Conservation (phyloP, 64 coral and sea anemone species). For the Actinia equina region DNA sequence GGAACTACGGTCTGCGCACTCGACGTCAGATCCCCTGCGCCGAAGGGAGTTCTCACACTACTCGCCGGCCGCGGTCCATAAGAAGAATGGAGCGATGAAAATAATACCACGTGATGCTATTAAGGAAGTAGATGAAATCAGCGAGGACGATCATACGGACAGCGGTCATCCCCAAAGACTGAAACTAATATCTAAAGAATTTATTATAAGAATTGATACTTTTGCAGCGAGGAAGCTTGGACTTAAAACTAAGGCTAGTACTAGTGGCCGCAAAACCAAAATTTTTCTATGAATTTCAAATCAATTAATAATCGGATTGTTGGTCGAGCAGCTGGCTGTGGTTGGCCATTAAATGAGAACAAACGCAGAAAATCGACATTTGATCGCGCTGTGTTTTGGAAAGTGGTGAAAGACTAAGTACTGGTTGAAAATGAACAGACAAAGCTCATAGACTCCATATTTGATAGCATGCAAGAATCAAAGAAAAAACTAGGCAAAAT, state of each 20-base stretch:
- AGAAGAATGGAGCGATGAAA: conserved; percentile 63
- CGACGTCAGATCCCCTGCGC: conserved; percentile 1
- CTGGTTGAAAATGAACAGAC: background rate
- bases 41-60: background rate
- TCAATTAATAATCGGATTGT: background rate
- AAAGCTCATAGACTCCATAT: background rate
- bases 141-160: background rate
- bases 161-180: background rate
- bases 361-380: background rate
- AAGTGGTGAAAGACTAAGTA: background rate
- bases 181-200: background rate
- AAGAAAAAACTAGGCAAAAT: background rate
- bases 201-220: too few species aligned
- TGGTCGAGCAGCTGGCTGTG: background rate
- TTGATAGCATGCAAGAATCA: background rate
- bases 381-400: background rate
- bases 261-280: background rate
- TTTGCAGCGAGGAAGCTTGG: background rate
- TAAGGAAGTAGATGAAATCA: conserved; percentile 36
- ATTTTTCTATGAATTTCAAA: background rate
- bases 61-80: background rate
- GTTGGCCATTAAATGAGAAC: background rate
- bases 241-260: background rate
- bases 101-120: conserved; percentile 13
- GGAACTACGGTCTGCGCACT: background rate